Base-by-base conservation (phyloP, 2,797 vertebrate species). In the Alouatta caraya region DNA sequence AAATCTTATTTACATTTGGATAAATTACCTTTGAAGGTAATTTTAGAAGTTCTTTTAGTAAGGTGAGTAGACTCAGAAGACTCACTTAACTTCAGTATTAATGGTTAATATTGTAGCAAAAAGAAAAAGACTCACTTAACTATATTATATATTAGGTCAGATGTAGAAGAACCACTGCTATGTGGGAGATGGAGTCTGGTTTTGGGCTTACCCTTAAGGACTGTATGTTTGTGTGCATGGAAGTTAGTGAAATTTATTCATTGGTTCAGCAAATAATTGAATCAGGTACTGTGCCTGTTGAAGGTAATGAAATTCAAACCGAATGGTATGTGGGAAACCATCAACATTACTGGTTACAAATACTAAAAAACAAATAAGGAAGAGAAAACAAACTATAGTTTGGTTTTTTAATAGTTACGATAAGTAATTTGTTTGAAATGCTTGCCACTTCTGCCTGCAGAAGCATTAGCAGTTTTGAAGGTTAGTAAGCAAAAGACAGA, bases 251-350 rank as follows among this genome's bases (percentile, higher is more conserved):
- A 95, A 97, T 90, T 78, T 59, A 37, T 67, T 79, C 70, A 52
- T 88, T 61, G 42, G 22, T 75, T 90, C 48, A 78, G 70, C 85
- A 94, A 59, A 67, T 89, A 88, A 89, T 42, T 93, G 64, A 86
- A n/a, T 76, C 75, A 92, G 24, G 5, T 84, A 52, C 57, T 61
- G 4, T 95, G 37, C 39, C 76, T 78, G 5, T 73, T 93, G 55
- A 90, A 95, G 37, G 37, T 88, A 93, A 90, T 88, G 81, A 79
- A n/a, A 90, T 93, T 86, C 80, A 89, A 89, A 85, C 79, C 75
- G 88, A 12, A 21, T 92, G 10, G 59, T 83, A 61, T 26, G 72
- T 48, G 42, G 59, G 85, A 88, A 93, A 72, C 57, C 26, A 70
- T 85, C 57, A 93, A 57, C 30, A 59, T 33, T 79, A 39, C 64